phyloP scores from a whole-genome alignment of 1,140 invertebrate genomes.

The Macrosteles quadrilineatus region DNA sequence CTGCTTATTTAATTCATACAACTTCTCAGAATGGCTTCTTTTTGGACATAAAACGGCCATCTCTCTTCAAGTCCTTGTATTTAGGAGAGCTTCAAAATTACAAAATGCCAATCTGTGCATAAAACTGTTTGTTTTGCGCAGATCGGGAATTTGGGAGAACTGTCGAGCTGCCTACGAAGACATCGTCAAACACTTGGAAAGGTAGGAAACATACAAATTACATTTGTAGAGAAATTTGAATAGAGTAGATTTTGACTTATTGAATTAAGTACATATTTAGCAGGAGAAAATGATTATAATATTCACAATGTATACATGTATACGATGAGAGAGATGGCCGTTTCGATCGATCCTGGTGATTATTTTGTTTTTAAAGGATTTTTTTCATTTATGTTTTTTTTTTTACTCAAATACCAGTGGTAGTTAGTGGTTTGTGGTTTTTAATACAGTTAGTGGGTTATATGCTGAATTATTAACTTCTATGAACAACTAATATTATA shows the following conservation, averaged over 20 bases:
- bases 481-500: no score
- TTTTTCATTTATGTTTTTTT: no score
- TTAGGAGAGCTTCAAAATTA: neutral
- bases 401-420: no score
- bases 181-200: conserved; percentile 90
- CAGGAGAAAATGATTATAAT: no score
- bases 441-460: no score
- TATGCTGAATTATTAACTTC: no score
- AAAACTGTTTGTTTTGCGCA: conserved; percentile 48
- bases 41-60: conserved; percentile 21
- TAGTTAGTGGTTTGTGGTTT: no score
- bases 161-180: conserved; percentile 90
- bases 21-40: no score
- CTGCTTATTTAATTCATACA: no score
- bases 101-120: conserved; percentile 20
- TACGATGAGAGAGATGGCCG: conserved; percentile 13
- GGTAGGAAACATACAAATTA: conserved; percentile 59
- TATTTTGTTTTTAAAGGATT: no score
- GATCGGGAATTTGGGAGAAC: conserved; percentile 91
- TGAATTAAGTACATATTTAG: conserved; percentile 22
- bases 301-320: no score
- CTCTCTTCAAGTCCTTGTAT: neutral
- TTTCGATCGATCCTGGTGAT: neutral
- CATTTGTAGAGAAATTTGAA: neutral
- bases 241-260: no score